Base-by-base conservation (phyloP, 1,140 invertebrate species). In the Meloidogyne chitwoodi region DNA sequence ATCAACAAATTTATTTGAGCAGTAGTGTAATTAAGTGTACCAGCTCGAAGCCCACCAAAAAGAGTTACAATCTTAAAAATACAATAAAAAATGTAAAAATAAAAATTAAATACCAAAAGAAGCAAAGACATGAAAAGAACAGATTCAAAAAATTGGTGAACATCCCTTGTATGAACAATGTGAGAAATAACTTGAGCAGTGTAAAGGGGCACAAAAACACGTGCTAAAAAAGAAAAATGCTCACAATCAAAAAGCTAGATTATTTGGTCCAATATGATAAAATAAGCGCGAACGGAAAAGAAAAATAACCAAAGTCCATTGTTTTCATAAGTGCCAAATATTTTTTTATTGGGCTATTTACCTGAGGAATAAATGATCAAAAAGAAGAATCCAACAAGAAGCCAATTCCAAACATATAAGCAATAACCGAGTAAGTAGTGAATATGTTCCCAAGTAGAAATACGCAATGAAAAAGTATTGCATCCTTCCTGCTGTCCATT, bases 181-280 rank as follows among this genome's bases (percentile, higher is more conserved):
- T 14, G 24, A 14, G 81, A 81, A 65, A 82, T 77, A 19, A 82
- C 81, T 56, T 79, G 65, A 26, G 82, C 80, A 27, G 72, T 80
- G 56, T 83, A 83, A 8, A 76, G 64, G 14, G 81, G 81, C 6
- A 83, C 65, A 64, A 84, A 83, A n/a, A 84, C 66, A 16, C 79
- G 72, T 31, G 80, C 80, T 82, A 34, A 79, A 81, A 66, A 26
- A 27, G 16, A 73, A 26, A 26, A 75, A 74, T 0, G 24, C 29
- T 31, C 2, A 3, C 29, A 31, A 31, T 3, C 2, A n/a, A n/a
- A n/a, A n/a, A n/a, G n/a, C n/a, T n/a, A n/a, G n/a, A n/a, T n/a
- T n/a, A n/a, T n/a, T n/a, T n/a, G n/a, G n/a, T n/a, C n/a, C n/a
- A n/a, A n/a, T n/a, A n/a, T n/a, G n/a, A n/a, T n/a, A n/a, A n/a